Evolutionary conservation across 1,140 invertebrate genomes (phyloP).

Genomic region (Drosophila azteca): DNA sequence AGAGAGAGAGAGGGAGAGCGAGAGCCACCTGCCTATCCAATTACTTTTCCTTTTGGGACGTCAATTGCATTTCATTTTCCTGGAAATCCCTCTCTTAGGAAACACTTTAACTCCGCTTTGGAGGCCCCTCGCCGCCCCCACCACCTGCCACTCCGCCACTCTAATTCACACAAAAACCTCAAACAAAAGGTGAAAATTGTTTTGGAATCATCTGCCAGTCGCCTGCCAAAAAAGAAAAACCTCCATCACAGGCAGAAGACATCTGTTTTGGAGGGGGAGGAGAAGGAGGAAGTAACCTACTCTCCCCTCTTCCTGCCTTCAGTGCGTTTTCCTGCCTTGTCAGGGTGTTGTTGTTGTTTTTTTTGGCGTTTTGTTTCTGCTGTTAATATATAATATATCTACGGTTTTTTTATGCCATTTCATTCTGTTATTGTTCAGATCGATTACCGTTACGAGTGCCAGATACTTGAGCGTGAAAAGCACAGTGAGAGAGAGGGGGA

Average conservation of each 20-base stretch:
- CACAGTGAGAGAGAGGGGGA: not conserved
- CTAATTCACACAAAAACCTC: constrained; percentile 10
- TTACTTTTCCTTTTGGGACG: constrained; percentile 3
- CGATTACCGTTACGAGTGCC: constrained; percentile 76
- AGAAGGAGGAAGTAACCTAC: no score
- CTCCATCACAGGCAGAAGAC: constrained; percentile 14
- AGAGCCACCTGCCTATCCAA: not conserved
- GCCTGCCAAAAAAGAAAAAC: not conserved
- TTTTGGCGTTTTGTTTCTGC: constrained; percentile 11
- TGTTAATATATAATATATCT: constrained; percentile 32
- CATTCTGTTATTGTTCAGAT: constrained; percentile 72
- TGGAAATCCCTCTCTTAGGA: constrained; percentile 11
- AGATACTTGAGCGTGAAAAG: constrained; percentile 77
- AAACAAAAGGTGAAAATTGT: constrained; percentile 53
- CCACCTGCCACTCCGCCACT: no score
- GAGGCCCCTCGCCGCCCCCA: no score
- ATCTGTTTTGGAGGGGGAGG: constrained; percentile 24
- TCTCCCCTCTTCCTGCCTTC: constrained; percentile 1
- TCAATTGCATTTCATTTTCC: constrained; percentile 32
- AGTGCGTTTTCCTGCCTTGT: constrained; percentile 35
- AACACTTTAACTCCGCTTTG: not conserved
- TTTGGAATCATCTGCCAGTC: constrained; percentile 43
- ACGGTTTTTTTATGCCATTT: constrained; percentile 49
- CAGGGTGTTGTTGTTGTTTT: constrained; percentile 19
- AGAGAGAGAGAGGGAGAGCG: constrained; percentile 5